phyloP scores from a whole-genome alignment of 2,888 invertebrate species.

The Drosophila diplacantha region DNA sequence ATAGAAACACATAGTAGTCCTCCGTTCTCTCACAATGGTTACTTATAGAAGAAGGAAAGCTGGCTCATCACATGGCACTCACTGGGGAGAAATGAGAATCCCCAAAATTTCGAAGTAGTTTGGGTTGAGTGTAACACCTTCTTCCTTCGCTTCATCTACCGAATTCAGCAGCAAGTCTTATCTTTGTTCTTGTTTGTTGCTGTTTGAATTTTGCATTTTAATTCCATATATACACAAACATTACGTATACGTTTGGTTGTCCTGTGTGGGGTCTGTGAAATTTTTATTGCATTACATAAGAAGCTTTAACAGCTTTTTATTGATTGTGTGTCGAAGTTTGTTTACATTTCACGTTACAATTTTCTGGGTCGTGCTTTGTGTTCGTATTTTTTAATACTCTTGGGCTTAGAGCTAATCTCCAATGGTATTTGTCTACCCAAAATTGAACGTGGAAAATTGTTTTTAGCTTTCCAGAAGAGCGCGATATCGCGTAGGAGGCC shows the following conservation, averaged over 20 bases:
- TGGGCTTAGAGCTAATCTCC: conserved; percentile 1
- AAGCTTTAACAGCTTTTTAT: conserved; percentile 39
- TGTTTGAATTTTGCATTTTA: conserved; percentile 31
- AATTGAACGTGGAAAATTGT: conserved; percentile 17
- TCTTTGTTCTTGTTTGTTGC: conserved; percentile 12
- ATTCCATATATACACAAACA: conserved; percentile 11
- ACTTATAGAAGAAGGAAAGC: background rate
- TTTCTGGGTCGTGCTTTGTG: background rate
- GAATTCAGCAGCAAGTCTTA: conserved; percentile 14
- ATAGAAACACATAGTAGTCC: background rate
- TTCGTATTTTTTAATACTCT: conserved; percentile 1
- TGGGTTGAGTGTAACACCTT: background rate
- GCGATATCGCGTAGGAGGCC: background rate
- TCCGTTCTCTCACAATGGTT: background rate
- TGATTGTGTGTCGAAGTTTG: conserved; percentile 20
- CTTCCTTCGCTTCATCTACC: background rate
- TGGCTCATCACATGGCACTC: background rate
- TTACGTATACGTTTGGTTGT: conserved; percentile 7
- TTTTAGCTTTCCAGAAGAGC: conserved; percentile 1
- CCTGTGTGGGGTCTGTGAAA: background rate
- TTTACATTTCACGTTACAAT: conserved; percentile 15
- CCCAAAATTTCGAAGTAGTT: background rate
- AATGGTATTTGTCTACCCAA: conserved; percentile 9
- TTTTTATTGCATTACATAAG: conserved; percentile 46
- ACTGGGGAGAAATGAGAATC: background rate